Base-by-base conservation (phyloP, 2,888 invertebrate genomes). In the Kuschelorhynchus macadamiae region DNA sequence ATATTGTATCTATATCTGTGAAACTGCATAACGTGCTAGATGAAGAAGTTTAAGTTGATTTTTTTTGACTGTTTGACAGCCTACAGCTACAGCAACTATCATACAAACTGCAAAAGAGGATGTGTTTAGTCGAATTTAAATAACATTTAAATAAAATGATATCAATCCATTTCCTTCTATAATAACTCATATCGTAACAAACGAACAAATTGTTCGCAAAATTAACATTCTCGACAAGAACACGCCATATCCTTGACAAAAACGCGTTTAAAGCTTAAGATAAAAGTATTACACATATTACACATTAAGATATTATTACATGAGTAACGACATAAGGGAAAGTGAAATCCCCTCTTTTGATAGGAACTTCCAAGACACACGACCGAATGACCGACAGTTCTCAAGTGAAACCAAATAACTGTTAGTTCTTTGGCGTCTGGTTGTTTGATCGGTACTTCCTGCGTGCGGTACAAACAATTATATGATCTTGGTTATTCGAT, bases 381-480 rank as follows among this genome's bases (percentile, higher is more conserved):
- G 67, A 71, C 71, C 71, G 71, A 67, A 61, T 71, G 71, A 71
- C 67, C 71, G 71, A 64, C 55, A 61, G 70, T 53, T 30, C 42
- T 57, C 44, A 66, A 66, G 67, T 49, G 67, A 67, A 70, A 70
- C 44, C 59, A 53, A 57, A 62, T 33, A 57, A 41, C 36, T 44
- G 57, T 67, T 61, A 67, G 70, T 70, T 70, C 46, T 59, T 67
- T 63, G 49, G 36, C 55, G 70, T 36, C 52, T 57, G 42, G 39
- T 68, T 59, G 42, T 68, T 59, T 52, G 63, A 60, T 61, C 33
- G 67, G 50, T 65, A 61, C 55, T 65, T 64, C 61, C 56, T 64
- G 49, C 52, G 41, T 32, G 44, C 56, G 56, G 44, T 46, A 46
- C 46, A 20, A 44, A 33, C 46, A 30, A 18, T 16, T 32, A 20